These are phyloP conservation scores for Sipha flava DNA, from an alignment of 1,140 invertebrate species.

Conservation along the genomic window DNA sequence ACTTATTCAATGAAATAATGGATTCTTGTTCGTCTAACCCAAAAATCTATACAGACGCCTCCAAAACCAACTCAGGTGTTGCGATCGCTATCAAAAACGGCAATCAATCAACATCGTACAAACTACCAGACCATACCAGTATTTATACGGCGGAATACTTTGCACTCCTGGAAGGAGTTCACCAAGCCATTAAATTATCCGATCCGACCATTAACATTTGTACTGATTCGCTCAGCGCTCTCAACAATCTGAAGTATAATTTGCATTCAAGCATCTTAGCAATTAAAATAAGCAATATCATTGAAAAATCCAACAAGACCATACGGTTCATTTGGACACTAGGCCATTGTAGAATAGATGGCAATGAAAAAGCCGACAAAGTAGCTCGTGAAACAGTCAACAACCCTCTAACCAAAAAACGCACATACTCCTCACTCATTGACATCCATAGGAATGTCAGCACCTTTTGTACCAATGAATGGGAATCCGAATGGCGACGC, in stretches of 20 bases:
- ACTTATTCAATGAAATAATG: no score
- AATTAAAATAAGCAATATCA: no score
- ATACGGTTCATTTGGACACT: background rate
- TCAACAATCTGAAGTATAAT: no score
- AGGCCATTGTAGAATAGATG: background rate
- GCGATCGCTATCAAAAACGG: background rate
- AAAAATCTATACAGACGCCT: background rate
- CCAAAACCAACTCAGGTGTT: background rate
- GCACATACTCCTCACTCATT: background rate
- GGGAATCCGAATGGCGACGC: no score
- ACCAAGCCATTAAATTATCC: background rate
- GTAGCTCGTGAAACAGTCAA: background rate
- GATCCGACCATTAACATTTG: background rate
- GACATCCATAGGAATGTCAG: background rate
- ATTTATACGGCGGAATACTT: no score
- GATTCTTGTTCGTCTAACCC: background rate
- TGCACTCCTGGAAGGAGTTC: background rate
- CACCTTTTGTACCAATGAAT: background rate
- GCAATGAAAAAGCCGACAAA: background rate
- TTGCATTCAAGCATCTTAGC: no score
- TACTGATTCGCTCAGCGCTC: background rate
- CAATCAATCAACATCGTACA: background rate
- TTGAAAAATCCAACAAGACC: background rate
- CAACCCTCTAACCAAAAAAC: background rate
- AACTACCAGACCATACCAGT: background rate